Base-by-base conservation (phyloP, 2,888 invertebrate genomes). In the Drosophila basisetae region DNA sequence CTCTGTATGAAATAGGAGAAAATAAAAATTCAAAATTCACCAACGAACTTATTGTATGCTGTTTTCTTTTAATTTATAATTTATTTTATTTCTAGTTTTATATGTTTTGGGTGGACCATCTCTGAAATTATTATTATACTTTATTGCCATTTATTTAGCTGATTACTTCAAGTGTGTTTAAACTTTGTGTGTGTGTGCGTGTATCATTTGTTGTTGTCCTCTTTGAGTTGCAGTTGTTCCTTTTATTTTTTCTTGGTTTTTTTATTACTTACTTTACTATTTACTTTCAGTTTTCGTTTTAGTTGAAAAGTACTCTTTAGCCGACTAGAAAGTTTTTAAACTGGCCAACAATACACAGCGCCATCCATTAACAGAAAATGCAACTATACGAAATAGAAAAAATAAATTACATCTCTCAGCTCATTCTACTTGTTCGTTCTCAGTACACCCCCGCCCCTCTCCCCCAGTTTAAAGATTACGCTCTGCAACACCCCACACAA, bases 1-100 rank as follows among this genome's bases (percentile, higher is more conserved):
- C 62, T 13, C n/a, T 73, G 56, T 62, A 62, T 54, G 35, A 61
- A 47, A 50, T 67, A 78, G 63, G 60, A 37, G 33, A 74, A 74
- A 74, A 78, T 71, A 78, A 73, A 81, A 79, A n/a, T 82, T 77
- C 66, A 18, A 77, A 73, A 79, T 72, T 71, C 61, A 67, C 60
- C 68, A 73, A 83, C 56, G 16, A 49, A 63, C 53, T 67, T 80
- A 43, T 63, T 66, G 62, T 79, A 73, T 74, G 74, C 70, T 64
- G 65, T 80, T 82, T 80, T 70, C 2, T 54, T 78, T 85, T 85
- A 78, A 55, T 78, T 75, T 68, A 25, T 39, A 56, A 70, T 43
- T 43, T 43, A 39, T 64, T 73, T 71, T 63, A 76, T 59, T 73
- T 76, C 58, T 75, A 76, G 61, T 68, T 84, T 56, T 52, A 33